phyloP scores from a whole-genome alignment of 2,888 invertebrate species.

The Apamea crenata region DNA sequence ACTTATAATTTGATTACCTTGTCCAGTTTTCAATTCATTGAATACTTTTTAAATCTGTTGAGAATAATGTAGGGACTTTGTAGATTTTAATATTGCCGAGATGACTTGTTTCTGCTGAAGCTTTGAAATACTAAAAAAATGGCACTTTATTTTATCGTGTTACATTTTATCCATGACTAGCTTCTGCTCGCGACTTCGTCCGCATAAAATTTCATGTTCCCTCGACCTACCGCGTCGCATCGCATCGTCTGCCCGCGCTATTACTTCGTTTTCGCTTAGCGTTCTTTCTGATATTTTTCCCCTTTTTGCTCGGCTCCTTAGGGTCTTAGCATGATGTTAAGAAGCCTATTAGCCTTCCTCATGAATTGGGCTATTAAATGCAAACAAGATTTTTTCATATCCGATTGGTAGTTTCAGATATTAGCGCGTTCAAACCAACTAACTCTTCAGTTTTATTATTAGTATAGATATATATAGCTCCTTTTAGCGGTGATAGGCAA shows the following conservation, averaged over 20 bases:
- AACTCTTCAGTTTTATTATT: too few relatives aligned
- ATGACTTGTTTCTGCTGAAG: background rate
- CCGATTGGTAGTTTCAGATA: too few relatives aligned
- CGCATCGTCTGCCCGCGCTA: background rate
- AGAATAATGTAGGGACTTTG: background rate
- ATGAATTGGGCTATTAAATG: too few relatives aligned
- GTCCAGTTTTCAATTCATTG: background rate
- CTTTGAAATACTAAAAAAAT: background rate
- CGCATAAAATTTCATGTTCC: background rate
- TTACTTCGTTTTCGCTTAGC: too few relatives aligned
- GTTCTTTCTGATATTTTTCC: too few relatives aligned
- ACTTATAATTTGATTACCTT: background rate
- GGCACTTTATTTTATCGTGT: background rate
- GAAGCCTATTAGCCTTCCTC: too few relatives aligned
- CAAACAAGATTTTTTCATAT: too few relatives aligned
- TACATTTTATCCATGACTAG: background rate
- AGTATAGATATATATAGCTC: too few relatives aligned
- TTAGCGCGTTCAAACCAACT: too few relatives aligned
- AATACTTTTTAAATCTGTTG: background rate
- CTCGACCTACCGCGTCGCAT: too few relatives aligned
- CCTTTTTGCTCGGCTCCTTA: too few relatives aligned
- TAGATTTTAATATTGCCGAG: background rate
- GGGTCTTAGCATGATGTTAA: too few relatives aligned
- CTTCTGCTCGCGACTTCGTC: background rate
- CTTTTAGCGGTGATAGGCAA: background rate